Base-by-base conservation (phyloP, 2,113 vertebrate species). In the Silurus meridionalis region DNA sequence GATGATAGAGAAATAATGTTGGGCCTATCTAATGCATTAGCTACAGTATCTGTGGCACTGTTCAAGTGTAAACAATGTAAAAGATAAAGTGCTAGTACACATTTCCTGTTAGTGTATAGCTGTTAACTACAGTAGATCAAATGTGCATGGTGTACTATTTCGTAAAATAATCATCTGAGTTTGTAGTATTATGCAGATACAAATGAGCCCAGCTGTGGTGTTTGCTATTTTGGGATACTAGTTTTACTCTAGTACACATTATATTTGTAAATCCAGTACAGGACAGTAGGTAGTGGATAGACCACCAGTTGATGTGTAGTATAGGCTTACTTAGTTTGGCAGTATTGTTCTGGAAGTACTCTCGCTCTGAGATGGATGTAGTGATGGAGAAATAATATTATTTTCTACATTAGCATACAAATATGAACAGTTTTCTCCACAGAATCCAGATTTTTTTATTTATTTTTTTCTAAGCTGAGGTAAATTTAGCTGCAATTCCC, bases 401-500 rank as follows among this genome's bases (percentile, higher is more conserved):
- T 79, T 79, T 79, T 79, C 37, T 79, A 37, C 5, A 61, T 13
- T 61, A 80, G 17, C 57, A 46, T 80, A 61, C 28, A 61, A 5
- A 61, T 80, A 19, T 61, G 10, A 37, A 61, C 9, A 6, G 6
- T 64, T 66, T 50, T 52, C 21, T 69, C 50, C 15, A 83, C 23
- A 67, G 61, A 15, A 14, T 37, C 81, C n/a, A 67, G 37, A 37
- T 37, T 37, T 37, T 61, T 17, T 14, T 11, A 25, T 25, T 13
- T 37, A 15, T 79, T 21, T 58, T 1, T 5, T 5, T 63, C 64
- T 8, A 69, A 37, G n/a, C 15, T 1, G 9, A 46, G 28, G 57
- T 80, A 19, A 10, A 63, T 57, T 0, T 89, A 86, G 88, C 84
- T 93, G 94, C 61, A 93, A 90, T 94, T 93, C 91, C 84, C 5